Percentiles rank a stretch among this genome's conserved stretches.
Evolutionary conservation across 2,113 vertebrate genomes (phyloP).

Genomic region (Eudyptes chrysolophus): DNA sequence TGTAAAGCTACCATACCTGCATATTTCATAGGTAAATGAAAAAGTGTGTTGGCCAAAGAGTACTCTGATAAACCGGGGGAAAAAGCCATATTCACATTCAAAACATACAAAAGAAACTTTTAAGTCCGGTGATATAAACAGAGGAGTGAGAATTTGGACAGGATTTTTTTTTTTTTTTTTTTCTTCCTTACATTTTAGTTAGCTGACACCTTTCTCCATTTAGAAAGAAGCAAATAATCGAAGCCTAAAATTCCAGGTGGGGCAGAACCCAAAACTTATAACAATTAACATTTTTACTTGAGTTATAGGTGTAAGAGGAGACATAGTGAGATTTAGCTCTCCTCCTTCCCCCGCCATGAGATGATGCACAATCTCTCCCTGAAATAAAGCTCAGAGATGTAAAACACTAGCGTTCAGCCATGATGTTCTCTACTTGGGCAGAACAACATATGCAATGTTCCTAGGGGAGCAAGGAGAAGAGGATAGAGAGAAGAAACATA

Average conservation of each 20-base stretch:
- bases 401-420: not conserved
- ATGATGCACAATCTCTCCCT: not conserved
- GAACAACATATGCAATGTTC: not conserved
- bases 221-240: not conserved
- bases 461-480: not conserved
- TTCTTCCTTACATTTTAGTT: not conserved
- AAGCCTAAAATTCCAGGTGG: not conserved
- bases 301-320: not conserved
- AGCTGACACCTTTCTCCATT: not conserved
- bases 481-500: not conserved
- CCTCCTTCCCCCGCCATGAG: not conserved
- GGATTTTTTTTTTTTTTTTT: too few species aligned
- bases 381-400: not conserved
- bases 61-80: not conserved
- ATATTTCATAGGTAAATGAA: slow-evolving; percentile 26
- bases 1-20: not conserved
- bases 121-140: not conserved
- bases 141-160: not conserved
- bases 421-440: not conserved
- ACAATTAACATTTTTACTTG: not conserved
- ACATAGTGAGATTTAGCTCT: not conserved
- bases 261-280: not conserved
- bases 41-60: not conserved
- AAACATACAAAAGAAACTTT: not conserved
- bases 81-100: not conserved